Conservation (phyloP, 2,113 vertebrate genomes). For the Petaurus breviceps region DNA sequence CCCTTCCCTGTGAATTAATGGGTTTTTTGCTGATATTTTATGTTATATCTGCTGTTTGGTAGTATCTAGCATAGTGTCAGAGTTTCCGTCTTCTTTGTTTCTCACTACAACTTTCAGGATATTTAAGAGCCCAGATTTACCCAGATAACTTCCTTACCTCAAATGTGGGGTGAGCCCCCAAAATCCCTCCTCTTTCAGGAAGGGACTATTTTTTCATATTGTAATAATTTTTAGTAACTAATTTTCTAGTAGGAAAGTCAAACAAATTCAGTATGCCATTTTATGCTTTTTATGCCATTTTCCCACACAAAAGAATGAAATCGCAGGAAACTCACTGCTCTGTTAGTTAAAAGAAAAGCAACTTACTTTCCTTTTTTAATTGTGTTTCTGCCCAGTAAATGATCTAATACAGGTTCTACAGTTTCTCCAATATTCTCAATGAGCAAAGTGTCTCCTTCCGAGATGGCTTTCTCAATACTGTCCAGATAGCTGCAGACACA, state of each 20-base stretch:
- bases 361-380: conserved; percentile 85
- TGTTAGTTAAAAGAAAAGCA: accelerated
- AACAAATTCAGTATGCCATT: accelerated
- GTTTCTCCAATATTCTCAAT: conserved; percentile 84
- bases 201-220: accelerated
- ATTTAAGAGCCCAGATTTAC: not conserved
- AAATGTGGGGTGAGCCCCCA: accelerated
- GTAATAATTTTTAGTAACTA: accelerated
- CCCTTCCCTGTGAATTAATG: not conserved
- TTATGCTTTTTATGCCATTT: not conserved
- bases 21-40: not conserved
- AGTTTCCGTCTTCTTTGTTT: not conserved
- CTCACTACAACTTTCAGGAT: not conserved
- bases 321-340: not conserved
- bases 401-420: conserved; percentile 84
- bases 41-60: not conserved
- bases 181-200: not conserved
- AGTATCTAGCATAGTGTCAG: not conserved
- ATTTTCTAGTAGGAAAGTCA: not conserved
- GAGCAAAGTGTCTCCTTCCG: conserved; percentile 80
- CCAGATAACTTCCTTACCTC: accelerated
- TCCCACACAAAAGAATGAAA: not conserved
- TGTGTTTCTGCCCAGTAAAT: conserved; percentile 83
- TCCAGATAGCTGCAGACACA: conserved; percentile 83
- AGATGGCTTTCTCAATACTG: conserved; percentile 81